Evolutionary conservation across 2,797 vertebrate species (phyloP), one percentile per base, ranked within the genome.

Genomic region (Jordanella pulchra): DNA sequence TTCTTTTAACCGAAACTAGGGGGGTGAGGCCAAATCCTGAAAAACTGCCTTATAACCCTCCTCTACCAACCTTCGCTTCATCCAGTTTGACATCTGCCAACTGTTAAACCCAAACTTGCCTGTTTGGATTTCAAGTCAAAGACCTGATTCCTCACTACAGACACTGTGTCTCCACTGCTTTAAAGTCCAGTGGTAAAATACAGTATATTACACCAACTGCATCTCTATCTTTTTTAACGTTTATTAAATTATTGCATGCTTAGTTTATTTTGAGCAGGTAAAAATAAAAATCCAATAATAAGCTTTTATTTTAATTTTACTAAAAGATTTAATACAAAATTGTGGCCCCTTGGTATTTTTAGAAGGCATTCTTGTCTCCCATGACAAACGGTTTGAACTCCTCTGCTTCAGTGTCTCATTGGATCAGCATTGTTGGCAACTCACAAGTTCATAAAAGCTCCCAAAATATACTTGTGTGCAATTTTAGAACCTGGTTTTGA

Each of bases 401-500:
- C 35, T 5, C 35, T 39, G 35, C 23, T 63, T 23, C 3, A 51
- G 50, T 51, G 23, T 51, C 0, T 11, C 58, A 42, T 44, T 42
- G 25, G 1, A 7, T 44, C 39, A 64, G 15, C 15, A 25, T 44
- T 64, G 42, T 63, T 64, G n/a, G n/a, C n/a, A n/a, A n/a, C n/a
- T 39, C 50, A 25, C 44, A 35, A 53, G 0, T 21, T 67, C 28
- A 10, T 21, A 27, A 65, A 45, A 55, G 23, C 61, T 66, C 39
- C 65, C 23, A 11, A 15, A 45, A 81, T 69, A 27, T 0, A 32
- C 28, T 54, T 65, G 2, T 66, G 55, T 58, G 50, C 1, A 30
- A 12, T 77, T 28, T 70, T 23, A 77, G 70, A 63, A 73, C 72
- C 69, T 48, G 48, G 18, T 75, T 71, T 11, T 21, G 11, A 75